These are phyloP conservation scores for Trichogramma dendrolimi DNA, from an alignment of 2,888 invertebrate genomes.

Conservation along the genomic window DNA sequence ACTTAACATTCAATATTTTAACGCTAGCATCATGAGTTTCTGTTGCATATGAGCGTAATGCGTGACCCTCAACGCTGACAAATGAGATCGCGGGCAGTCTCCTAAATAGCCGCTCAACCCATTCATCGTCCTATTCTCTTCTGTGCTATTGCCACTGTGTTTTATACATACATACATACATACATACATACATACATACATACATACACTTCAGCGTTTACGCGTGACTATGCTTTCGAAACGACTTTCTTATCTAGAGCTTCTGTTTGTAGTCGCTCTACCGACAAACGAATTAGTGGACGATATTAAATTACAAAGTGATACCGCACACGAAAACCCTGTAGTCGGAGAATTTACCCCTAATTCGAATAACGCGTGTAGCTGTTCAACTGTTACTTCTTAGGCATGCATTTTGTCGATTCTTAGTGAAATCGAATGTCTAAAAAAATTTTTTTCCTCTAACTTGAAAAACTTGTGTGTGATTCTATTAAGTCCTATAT, in stretches of 20 bases:
- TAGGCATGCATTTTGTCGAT: slow-evolving; percentile 1
- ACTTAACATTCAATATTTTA: too few relatives aligned
- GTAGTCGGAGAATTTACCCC: too few relatives aligned
- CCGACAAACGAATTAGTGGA: slow-evolving; percentile 43
- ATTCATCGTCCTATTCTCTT: slow-evolving; percentile 5
- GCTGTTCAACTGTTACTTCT: not conserved
- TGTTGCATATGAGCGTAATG: too few relatives aligned
- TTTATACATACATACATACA: too few relatives aligned
- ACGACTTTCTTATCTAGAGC: slow-evolving; percentile 7
- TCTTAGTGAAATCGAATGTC: not conserved
- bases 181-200: too few relatives aligned
- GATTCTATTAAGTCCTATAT: too few relatives aligned
- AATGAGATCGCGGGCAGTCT: slow-evolving; percentile 11
- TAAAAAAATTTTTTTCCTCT: too few relatives aligned
- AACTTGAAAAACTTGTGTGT: too few relatives aligned
- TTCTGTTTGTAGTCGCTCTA: not conserved
- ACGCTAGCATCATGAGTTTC: too few relatives aligned
- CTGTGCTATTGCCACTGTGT: not conserved
- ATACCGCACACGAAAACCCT: slow-evolving; percentile 8
- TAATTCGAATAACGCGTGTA: too few relatives aligned
- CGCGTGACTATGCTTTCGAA: not conserved
- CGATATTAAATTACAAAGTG: slow-evolving; percentile 46
- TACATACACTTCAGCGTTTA: too few relatives aligned
- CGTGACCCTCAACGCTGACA: slow-evolving; percentile 15
- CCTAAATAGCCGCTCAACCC: slow-evolving; percentile 8